A percentile compares a stretch with the other conserved stretches of the same genome.
phyloP scores from a whole-genome alignment of 1,140 invertebrate genomes.

The Pristionchus pacificus region DNA sequence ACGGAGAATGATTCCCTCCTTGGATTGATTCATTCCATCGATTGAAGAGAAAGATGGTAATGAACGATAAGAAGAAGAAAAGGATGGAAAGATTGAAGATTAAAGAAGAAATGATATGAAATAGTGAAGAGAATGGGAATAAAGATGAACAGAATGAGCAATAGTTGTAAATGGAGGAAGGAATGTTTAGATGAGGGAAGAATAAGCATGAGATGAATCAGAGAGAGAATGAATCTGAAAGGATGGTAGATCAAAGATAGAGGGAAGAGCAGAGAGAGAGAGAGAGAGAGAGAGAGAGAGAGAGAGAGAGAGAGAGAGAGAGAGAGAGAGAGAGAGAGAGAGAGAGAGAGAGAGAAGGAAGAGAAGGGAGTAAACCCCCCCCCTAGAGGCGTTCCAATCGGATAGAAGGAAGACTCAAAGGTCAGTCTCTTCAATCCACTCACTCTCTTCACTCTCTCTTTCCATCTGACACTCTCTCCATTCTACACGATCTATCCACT shows the following conservation, averaged over 20 bases:
- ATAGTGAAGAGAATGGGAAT: not conserved
- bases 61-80: not conserved
- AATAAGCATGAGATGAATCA: not conserved
- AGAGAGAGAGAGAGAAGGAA: not conserved
- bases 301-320: not conserved
- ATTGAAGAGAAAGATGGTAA: not conserved
- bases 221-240: not conserved
- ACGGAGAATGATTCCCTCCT: not conserved
- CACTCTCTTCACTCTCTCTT: not conserved
- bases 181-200: not conserved
- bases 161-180: not conserved
- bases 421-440: not conserved
- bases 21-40: conserved; percentile 5
- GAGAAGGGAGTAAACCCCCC: not conserved
- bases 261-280: not conserved
- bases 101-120: not conserved
- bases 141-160: conserved; percentile 1
- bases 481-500: not conserved
- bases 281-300: conserved; percentile 2
- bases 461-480: not conserved
- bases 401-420: not conserved
- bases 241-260: not conserved
- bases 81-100: not conserved
- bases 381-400: conserved; percentile 10
- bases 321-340: not conserved